Base-by-base conservation (phyloP, 2,113 vertebrate genomes). In the Uria aalge region DNA sequence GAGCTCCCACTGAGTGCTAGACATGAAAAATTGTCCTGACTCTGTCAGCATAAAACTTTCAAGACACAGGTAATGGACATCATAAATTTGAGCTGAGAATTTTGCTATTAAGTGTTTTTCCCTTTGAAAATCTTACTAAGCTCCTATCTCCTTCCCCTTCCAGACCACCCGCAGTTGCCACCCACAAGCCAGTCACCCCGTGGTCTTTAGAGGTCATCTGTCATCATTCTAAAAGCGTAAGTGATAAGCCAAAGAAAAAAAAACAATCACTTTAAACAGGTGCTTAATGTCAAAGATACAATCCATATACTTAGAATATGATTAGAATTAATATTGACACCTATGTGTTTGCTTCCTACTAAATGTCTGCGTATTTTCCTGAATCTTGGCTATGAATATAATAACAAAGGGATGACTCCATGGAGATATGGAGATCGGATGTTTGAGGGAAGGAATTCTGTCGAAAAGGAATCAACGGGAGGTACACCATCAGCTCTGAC, bases 21-120 rank as follows among this genome's bases (percentile, higher is more conserved):
- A 89, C 27, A 29, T 69, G 48, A 94, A 60, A 84, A 92, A 94
- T 84, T 4, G 3, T 36, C 29, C 80, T 68, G 40, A 27, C 45
- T 67, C 55, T 50, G 57, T 89, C 84, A 91, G 71, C 55, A 62
- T 69, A 81, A 95, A 92, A 41, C 50, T 92, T 97, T 30, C 57
- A 87, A 87, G 92, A 26, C 71, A 64, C 57, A 92, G 95, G 95
- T 95, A 94, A 68, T 38, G 17, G 85, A 14, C n/a, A 12, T 90
- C 57, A 76, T 89, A 92, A 82, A 95, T 93, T 55, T 69, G 50
- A 91, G 26, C 43, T 76, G 34, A 63, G 53, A 93, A 85, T 85
- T 91, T 79, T 3, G 15, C 69, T 84, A 93, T 45, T 59, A 76
- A 91, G 32, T 22, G 12, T 29, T 97, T 92, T 94, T 94, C 82